Evolutionary conservation across 2,797 vertebrate species (phyloP).

Genomic region (Sitta carolinensis): DNA sequence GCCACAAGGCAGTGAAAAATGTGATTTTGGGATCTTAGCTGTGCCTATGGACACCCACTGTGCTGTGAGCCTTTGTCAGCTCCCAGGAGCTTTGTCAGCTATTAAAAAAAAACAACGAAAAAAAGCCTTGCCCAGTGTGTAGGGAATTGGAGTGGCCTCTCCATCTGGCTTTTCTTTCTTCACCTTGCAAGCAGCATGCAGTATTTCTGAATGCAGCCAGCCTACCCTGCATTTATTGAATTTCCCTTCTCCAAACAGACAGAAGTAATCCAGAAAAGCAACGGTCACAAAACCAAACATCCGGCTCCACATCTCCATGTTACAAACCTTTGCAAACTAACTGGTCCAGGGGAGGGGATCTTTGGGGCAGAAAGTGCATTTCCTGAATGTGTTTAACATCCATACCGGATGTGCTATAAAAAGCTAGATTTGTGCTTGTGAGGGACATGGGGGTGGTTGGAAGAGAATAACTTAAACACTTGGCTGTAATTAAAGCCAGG

Average conservation of each 20-base stretch:
- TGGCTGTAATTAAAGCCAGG: slow-evolving; percentile 68
- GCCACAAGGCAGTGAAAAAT: not conserved
- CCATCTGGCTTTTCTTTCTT: slow-evolving; percentile 10
- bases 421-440: slow-evolving; percentile 62
- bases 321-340: slow-evolving; percentile 37
- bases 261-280: slow-evolving; percentile 69
- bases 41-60: not conserved
- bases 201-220: slow-evolving; percentile 47
- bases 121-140: not conserved
- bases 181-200: slow-evolving; percentile 8
- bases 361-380: slow-evolving; percentile 75
- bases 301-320: slow-evolving; percentile 15
- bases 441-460: slow-evolving; percentile 27
- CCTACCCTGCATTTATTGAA: slow-evolving; percentile 56
- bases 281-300: slow-evolving; percentile 65
- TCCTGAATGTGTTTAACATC: slow-evolving; percentile 73
- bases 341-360: slow-evolving; percentile 55
- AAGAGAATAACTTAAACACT: slow-evolving; percentile 62
- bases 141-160: not conserved
- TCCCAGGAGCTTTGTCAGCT: not conserved
- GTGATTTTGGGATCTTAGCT: not conserved
- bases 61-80: not conserved
- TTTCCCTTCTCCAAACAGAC: slow-evolving; percentile 68
- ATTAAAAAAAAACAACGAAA: not conserved
- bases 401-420: slow-evolving; percentile 71